These are phyloP conservation scores for Hozukius guyotensis DNA, from an alignment of 2,797 vertebrate genomes.

Conservation along the genomic window DNA sequence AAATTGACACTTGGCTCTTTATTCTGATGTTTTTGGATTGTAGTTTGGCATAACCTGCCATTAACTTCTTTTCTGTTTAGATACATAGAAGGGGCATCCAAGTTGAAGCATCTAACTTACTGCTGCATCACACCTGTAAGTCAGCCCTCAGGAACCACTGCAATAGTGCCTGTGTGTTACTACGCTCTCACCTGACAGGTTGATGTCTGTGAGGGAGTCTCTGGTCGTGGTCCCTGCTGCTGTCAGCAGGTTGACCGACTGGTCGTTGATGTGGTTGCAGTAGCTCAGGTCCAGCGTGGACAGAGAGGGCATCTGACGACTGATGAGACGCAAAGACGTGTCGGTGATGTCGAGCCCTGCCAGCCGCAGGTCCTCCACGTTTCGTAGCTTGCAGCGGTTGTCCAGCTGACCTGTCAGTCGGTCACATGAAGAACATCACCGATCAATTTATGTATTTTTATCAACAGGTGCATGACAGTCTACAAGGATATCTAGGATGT, in stretches of 20 bases:
- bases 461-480: not conserved
- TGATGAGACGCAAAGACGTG: conserved; percentile 90
- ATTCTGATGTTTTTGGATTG: not conserved
- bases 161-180: not conserved
- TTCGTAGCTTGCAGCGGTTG: conserved; percentile 93
- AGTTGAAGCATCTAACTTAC: not conserved
- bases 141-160: not conserved
- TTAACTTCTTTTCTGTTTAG: not conserved
- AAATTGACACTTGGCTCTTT: not conserved
- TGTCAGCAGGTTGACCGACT: conserved; percentile 95
- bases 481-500: not conserved
- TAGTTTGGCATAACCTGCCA: not conserved
- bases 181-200: conserved; percentile 88
- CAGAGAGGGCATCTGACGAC: conserved; percentile 93
- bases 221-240: conserved; percentile 93
- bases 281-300: conserved; percentile 93
- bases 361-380: conserved; percentile 91
- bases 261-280: conserved; percentile 96
- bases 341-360: conserved; percentile 96
- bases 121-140: not conserved
- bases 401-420: conserved; percentile 91
- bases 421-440: not conserved
- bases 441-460: not conserved
- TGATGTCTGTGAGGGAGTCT: conserved; percentile 90
- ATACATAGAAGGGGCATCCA: not conserved